Evolutionary conservation across 2,797 vertebrate species (phyloP), one percentile per base, ranked within the genome.

Genomic region (Acanthiza pusilla): DNA sequence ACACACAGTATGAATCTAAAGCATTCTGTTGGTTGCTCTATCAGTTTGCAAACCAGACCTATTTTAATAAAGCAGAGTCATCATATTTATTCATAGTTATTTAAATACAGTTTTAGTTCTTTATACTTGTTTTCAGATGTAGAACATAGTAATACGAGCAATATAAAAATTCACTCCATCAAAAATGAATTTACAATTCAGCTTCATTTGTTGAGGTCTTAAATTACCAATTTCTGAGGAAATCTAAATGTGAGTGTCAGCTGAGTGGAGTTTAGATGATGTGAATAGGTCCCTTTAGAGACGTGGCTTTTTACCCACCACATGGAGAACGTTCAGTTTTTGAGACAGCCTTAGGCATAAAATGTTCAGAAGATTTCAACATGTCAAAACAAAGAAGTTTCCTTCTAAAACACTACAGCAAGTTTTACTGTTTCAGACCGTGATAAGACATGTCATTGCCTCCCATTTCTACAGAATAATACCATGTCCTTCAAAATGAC

Each of bases 381-480:
- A 62, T 57, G 93, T 93, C 94, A 96, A 93, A 93, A 90, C 66
- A 92, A 89, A 89, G 88, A 93, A 62, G 54, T 65, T 94, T 70
- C 72, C 53, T 88, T 84, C 87, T 75, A 75, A 84, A 91, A 84
- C 1, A 21, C 66, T 95, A 66, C 48, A 78, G 82, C 76, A 88
- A 88, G 76, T 91, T 89, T 89, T 1, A 20, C 58, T 89, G 32
- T 51, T 71, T 65, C 74, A 93, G 75, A 89, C 63, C 7, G 2
- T 30, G 89, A 48, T 89, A 89, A 96, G 92, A 81, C 42, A 27
- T 63, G 36, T 79, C 79, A 93, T 74, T 93, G 51, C 23, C 58
- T 86, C 77, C 91, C 51, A 72, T 77, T 91, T 85, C 68, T 85
- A 58, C 75, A 60, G 71, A 77, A 60, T 3, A 7, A 45, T 36